Conservation (phyloP, 2,797 vertebrate species). For the Catamblyrhynchus diadema region DNA sequence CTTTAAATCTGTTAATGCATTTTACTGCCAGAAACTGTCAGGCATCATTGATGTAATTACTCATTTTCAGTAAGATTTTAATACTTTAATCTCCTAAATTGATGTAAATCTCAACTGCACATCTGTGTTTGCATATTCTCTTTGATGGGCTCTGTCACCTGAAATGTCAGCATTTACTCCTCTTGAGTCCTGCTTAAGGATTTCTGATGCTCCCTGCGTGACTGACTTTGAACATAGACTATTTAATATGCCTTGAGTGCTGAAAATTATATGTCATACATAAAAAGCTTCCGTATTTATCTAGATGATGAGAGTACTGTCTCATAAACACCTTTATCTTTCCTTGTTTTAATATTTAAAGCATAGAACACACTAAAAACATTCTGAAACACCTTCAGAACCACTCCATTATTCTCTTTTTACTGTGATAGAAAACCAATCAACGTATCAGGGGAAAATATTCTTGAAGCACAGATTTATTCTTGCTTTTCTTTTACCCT, state of each 20-base stretch:
- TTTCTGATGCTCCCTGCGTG: not conserved
- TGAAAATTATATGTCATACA: not conserved
- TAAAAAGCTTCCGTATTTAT: not conserved
- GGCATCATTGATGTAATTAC: constrained; percentile 21
- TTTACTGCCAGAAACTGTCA: constrained; percentile 49
- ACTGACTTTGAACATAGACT: not conserved
- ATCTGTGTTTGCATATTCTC: constrained; percentile 43
- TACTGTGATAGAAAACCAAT: not conserved
- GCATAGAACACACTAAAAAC: not conserved
- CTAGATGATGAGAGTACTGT: not conserved
- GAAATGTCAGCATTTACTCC: constrained; percentile 44
- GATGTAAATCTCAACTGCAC: constrained; percentile 48
- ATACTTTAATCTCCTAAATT: constrained; percentile 54
- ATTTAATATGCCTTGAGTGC: constrained; percentile 3
- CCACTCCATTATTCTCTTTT: not conserved
- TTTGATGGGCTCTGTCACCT: constrained; percentile 48
- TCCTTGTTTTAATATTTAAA: not conserved
- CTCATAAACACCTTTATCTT: not conserved
- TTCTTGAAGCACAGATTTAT: not conserved
- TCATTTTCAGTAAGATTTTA: constrained; percentile 49
- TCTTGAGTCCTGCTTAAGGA: not conserved
- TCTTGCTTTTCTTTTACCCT: not conserved
- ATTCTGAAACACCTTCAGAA: not conserved
- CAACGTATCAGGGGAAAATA: not conserved
- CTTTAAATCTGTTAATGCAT: constrained; percentile 15